These are phyloP conservation scores for Zoanthus sansibaricus DNA, from an alignment of 92 coral and sea anemone species.

Conservation along the genomic window DNA sequence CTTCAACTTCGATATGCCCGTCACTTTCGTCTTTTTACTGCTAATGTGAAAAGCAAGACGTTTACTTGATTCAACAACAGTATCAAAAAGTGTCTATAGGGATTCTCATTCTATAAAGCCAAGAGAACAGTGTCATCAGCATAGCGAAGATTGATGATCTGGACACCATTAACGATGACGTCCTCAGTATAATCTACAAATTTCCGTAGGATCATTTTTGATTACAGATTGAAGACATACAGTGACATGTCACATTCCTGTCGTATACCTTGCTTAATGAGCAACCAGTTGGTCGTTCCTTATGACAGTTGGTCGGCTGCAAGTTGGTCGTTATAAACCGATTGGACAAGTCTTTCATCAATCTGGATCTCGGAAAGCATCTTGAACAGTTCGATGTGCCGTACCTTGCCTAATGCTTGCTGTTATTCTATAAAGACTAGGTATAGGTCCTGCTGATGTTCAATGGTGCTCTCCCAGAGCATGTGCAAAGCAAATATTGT, in stretches of 20 bases:
- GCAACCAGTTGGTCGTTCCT: background rate
- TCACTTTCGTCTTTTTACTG: background rate
- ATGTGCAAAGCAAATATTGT: background rate
- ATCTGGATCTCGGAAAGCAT: background rate
- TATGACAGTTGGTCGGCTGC: background rate
- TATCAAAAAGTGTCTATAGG: background rate
- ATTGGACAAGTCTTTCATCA: background rate
- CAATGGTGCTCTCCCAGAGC: background rate
- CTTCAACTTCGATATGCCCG: background rate
- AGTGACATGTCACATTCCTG: background rate
- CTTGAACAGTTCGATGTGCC: background rate
- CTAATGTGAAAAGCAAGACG: background rate
- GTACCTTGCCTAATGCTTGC: background rate
- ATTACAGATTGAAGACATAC: background rate
- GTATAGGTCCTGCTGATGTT: background rate
- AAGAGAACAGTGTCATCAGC: background rate
- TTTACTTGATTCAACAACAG: background rate
- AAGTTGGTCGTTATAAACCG: background rate
- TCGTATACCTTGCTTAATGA: background rate
- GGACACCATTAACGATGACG: background rate
- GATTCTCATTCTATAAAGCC: background rate
- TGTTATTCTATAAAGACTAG: background rate
- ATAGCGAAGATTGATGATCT: background rate
- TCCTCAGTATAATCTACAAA: background rate
- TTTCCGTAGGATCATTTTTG: background rate